Evolutionary conservation across 2,113 vertebrate genomes (phyloP), one percentile per base, ranked within the genome.

Genomic region (Campylorhamphus procurvoides): DNA sequence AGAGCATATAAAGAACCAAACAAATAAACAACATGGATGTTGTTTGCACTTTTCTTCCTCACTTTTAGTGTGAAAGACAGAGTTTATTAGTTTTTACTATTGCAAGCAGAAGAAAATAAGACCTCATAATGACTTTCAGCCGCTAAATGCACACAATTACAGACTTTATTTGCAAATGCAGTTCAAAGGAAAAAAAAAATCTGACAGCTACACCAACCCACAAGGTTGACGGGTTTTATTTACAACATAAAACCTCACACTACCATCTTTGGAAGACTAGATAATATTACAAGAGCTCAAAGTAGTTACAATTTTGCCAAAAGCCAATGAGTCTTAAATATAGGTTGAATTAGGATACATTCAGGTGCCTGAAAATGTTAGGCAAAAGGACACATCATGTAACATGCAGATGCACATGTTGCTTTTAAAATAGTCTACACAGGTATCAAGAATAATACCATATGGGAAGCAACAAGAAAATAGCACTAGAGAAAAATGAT

Each of bases 31-130:
- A 4, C 1, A 3, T 12, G 28, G 11, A 47, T 60, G 27, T 6
- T 22, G 16, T 52, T 79, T 59, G 40, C 20, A 44, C 18, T 73
- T 12, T 14, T 44, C 56, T 52, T 56, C 44, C 23, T 83, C 40
- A 42, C 4, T 12, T 53, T 64, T 56, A 18, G 6, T 83, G 25
- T 16, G 56, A 94, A 62, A 73, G 3, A 23, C 1, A 62, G 19
- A 0, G 0, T 12, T 75, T 28, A 63, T 2, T 42, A 2, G 0
- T 18, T 47, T 63, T 78, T n/a, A 64, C 31, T n/a, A 56, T 0
- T 60, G 35, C 28, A 69, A 60, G 63, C 22, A 37, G 18, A 76
- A 66, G 19, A 66, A 49, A 47, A 25, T 18, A 71, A 24, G 23
- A 75, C 28, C 11, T 62, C 52, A 50, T 3, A 74, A 28, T 23